Base-by-base conservation (phyloP, 2,797 vertebrate species). In the Danio albolineatus region DNA sequence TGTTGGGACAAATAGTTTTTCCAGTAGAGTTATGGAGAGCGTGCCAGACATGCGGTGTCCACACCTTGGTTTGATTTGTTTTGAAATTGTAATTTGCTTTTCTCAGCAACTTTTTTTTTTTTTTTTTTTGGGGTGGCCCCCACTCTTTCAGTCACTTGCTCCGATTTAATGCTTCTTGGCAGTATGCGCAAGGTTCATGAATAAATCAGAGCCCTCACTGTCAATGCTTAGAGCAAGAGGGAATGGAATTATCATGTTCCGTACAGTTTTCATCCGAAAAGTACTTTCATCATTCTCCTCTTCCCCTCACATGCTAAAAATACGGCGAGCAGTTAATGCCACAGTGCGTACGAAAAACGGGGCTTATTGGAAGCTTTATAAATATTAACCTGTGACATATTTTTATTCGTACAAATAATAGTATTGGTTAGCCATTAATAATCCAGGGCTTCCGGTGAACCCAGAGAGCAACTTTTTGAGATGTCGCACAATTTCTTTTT, bases 161-260 rank as follows among this genome's bases (percentile, higher is more conserved):
- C 89, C 82, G 84, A 78, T 92, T 84, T 91, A 92, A 90, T 89
- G 87, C 87, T 87, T 82, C 76, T 84, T 89, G 89, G 85, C 87
- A 90, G 89, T 83, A 85, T 82, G 86, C 84, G 80, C 79, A 39
- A 64, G 41, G 54, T 85, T 92, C 90, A 92, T 92, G 90, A 93
- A 93, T 93, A 92, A 93, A 91, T 93, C 90, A 92, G 61, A 90
- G 78, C 59, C 80, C 78, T 90, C 87, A 84, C 85, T 90, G 87
- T 92, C 84, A 83, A 85, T 83, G 83, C 85, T 90, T 89, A 87
- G 87, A 89, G 85, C 85, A 86, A 86, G 84, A 78, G 86, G 10
- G 82, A 90, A 89, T 89, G 86, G 90, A 90, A 92, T 91, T 90
- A 89, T 88, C 85, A 84, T 90, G 87, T 90, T 86, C 83, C 81